A percentile compares a stretch with the other conserved stretches of the same genome.
phyloP scores from a whole-genome alignment of 2,888 invertebrate species.

The Matsumyia berberina region DNA sequence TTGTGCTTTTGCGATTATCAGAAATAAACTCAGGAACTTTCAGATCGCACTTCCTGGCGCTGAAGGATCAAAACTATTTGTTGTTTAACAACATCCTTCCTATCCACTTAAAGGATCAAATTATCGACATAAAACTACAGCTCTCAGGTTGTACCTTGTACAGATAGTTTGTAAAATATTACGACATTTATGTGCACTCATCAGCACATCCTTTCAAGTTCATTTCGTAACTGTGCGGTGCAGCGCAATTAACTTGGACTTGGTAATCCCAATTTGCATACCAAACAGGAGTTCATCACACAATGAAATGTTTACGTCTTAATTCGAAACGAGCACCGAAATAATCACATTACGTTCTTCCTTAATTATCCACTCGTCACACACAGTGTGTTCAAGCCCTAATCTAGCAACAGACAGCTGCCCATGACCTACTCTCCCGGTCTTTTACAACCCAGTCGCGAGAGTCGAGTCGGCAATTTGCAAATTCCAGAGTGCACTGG shows the following conservation, averaged over 20 bases:
- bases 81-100: too few species aligned
- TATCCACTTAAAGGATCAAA: too few species aligned
- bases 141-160: too few species aligned
- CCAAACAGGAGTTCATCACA: not conserved
- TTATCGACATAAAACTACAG: too few species aligned
- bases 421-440: slow-evolving; percentile 16
- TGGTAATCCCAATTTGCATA: not conserved
- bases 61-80: too few species aligned
- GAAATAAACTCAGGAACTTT: too few species aligned
- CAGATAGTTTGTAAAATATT: too few species aligned
- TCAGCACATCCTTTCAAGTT: not conserved
- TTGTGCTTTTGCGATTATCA: too few species aligned
- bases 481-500: slow-evolving; percentile 28
- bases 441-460: not conserved
- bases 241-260: not conserved
- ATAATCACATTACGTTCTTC: slow-evolving; percentile 1
- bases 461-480: slow-evolving; percentile 23
- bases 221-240: not conserved
- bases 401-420: slow-evolving; percentile 39
- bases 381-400: not conserved
- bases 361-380: not conserved
- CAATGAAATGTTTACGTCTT: slow-evolving; percentile 2
- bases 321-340: slow-evolving; percentile 1
- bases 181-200: too few species aligned
- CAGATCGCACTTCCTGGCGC: too few species aligned